Conservation (phyloP, 2,888 invertebrate genomes). For the Drosophila flavopinicola region DNA sequence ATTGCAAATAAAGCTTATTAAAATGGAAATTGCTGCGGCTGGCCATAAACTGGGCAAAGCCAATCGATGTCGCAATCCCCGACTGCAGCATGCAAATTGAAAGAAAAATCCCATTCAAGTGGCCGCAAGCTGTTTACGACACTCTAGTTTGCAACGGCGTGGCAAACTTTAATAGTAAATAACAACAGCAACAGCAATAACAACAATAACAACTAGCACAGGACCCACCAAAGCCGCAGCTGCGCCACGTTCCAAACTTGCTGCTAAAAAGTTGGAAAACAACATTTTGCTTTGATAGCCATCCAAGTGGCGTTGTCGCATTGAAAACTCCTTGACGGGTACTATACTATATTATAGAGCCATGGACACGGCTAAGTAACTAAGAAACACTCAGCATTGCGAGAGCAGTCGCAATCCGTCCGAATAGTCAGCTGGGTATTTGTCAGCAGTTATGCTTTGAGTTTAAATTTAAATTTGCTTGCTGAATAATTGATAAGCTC, state of each 20-base stretch:
- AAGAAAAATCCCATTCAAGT: constrained; percentile 41
- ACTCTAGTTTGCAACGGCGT: constrained; percentile 18
- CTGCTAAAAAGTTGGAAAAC: constrained; percentile 58
- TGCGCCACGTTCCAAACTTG: constrained; percentile 46
- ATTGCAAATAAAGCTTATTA: constrained; percentile 66
- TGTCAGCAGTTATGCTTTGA: neutral
- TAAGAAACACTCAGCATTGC: neutral
- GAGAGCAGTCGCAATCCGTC: constrained; percentile 1
- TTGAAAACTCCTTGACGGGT: constrained; percentile 18
- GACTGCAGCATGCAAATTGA: constrained; percentile 54
- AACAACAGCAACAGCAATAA: constrained; percentile 75
- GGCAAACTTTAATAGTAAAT: constrained; percentile 74
- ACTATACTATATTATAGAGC: neutral
- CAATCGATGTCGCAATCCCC: constrained; percentile 40
- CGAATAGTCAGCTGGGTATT: neutral
- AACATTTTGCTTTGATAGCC: constrained; percentile 71
- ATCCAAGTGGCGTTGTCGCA: constrained; percentile 46
- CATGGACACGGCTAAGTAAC: neutral
- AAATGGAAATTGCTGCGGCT: constrained; percentile 43
- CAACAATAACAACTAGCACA: constrained; percentile 68
- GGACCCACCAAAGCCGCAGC: constrained; percentile 57
- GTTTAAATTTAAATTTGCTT: neutral
- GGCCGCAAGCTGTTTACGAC: constrained; percentile 69
- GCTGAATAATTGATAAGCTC: neutral
- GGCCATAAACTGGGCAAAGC: constrained; percentile 38